Percentiles rank a stretch among this genome's conserved stretches.
Conservation (phyloP, 2,113 vertebrate species). For the Himantopus leucocephalus region DNA sequence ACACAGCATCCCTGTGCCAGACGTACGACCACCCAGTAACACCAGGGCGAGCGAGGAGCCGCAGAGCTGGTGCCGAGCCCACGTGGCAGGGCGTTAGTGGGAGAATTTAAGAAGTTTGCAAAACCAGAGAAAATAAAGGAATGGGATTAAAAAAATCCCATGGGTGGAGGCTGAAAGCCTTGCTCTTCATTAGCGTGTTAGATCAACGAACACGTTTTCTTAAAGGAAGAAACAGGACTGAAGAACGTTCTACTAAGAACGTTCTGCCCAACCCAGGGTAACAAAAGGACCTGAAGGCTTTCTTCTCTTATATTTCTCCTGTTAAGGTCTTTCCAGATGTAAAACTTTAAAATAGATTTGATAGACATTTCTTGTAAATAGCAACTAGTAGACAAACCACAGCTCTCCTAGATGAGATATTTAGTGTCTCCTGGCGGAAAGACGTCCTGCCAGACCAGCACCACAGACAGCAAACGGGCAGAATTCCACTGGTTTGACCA, state of each 20-base stretch:
- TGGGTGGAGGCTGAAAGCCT: neutral
- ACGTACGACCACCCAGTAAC: too few relatives aligned
- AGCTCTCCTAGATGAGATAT: neutral
- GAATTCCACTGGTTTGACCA: too few relatives aligned
- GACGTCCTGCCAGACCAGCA: neutral
- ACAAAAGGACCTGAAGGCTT: neutral
- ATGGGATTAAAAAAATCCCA: neutral
- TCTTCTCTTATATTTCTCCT: neutral
- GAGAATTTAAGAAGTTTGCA: neutral
- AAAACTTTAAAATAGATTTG: neutral
- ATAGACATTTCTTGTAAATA: neutral
- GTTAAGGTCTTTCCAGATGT: neutral
- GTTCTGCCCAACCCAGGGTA: neutral
- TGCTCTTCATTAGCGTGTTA: neutral
- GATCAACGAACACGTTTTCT: neutral
- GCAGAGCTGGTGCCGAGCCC: neutral
- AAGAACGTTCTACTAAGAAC: neutral
- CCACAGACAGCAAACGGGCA: too few relatives aligned
- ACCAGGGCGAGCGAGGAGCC: too few relatives aligned
- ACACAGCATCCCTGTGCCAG: too few relatives aligned
- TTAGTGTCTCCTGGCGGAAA: fast-evolving
- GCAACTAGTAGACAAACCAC: neutral
- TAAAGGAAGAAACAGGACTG: too few relatives aligned
- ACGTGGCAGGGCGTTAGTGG: neutral
- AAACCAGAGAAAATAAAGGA: neutral